Base-by-base conservation (phyloP, 1,140 invertebrate species). In the Bombus impatiens region DNA sequence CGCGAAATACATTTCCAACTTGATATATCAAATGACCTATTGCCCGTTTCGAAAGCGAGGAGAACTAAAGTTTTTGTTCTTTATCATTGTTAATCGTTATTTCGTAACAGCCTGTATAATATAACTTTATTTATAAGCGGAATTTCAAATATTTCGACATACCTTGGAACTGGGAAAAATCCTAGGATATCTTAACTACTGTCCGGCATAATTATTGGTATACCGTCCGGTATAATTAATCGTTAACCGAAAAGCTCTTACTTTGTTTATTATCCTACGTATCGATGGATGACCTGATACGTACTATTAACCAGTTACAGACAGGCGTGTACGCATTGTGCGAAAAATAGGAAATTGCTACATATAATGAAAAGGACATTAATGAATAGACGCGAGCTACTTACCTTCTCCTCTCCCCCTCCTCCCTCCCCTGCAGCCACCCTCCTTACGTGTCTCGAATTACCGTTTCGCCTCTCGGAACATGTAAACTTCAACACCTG, bases 11-110 rank as follows among this genome's bases (percentile, higher is more conserved):
- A n/a, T 62, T n/a, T 62, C 3, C 28, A 28, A 59, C 28, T 59
- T 1, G 9, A 3, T 12, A 1, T 1, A 5, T 12, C 3, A 3
- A 22, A 13, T 5, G 59, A n/a, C 10, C 28, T n/a, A n/a, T n/a
- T 62, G 28, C 28, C 59, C 4, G 12, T 62, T 62, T 62, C 59
- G 59, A n/a, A n/a, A 13, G 10, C 10, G 3, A n/a, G 5, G 12
- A 4, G 12, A 2, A 62, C 3, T 2, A 12, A 62, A 62, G 4
- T 53, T 22, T 18, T 53, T 53, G 18, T 22, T 22, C 6, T 22
- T 53, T 53, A 53, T 53, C 47, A 5, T 62, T 62, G 28, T n/a
- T 13, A n/a, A 62, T 28, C 59, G 28, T 62, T n/a, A 62, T n/a
- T n/a, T 62, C 59, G 10, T 12, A 62, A 59, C 57, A 28, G 10